Evolutionary conservation across 2,113 vertebrate genomes (phyloP), one percentile per base, ranked within the genome.

Genomic region (Paralichthys olivaceus): DNA sequence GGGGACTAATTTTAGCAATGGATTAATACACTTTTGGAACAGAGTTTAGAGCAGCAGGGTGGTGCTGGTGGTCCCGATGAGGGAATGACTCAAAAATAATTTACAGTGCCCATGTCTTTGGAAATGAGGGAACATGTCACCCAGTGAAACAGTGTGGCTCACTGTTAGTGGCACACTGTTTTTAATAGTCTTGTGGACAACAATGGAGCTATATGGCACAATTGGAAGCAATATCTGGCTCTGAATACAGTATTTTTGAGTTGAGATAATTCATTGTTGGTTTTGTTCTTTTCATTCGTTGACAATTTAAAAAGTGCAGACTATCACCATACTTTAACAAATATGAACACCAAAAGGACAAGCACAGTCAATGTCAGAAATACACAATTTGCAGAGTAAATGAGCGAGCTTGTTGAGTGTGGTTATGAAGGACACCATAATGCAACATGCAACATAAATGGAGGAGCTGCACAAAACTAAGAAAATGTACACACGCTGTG

Each of bases 11-110:
- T 62, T 68, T 54, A 60, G 28, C 11, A 0, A 40, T 22, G 32
- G 22, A 64, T 64, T 37, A 37, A 61, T 60, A 72, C 49, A 68
- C 63, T 19, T 68, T 53, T 17, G 23, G 29, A 17, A 4, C 13
- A 13, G 45, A 53, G 45, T 53, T 68, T 67, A 47, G n/a, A 37
- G 54, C n/a, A 47, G 19, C 25, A 32, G 55, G 22, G 5, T 1
- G 1, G 40, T 56, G 19, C 6, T 15, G 29, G 28, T 67, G 49
- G 9, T 55, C 14, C 11, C 11, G 2, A 45, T 29, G 37, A 4
- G 4, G 55, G 7, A 51, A 14, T 57, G 25, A 47, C 57, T 34
- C n/a, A 32, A 37, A 49, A 61, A 34, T 61, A 49, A 51, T 53
- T 51, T 32, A 37, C 43, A 19, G 37, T 58, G 25, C 25, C 54